A percentile compares a stretch with the other conserved stretches of the same genome.
phyloP scores from a whole-genome alignment of 2,113 vertebrate species.

The Cavia aperea region DNA sequence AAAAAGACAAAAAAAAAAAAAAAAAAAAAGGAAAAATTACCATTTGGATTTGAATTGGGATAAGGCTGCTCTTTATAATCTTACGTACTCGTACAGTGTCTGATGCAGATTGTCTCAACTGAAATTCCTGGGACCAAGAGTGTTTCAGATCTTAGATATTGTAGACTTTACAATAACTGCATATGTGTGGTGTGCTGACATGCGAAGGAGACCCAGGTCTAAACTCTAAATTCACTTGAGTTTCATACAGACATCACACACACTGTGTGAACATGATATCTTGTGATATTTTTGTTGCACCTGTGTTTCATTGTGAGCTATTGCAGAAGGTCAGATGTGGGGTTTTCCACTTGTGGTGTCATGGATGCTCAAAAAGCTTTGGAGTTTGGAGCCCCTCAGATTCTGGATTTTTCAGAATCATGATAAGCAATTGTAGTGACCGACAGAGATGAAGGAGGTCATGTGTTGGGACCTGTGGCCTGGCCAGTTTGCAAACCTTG shows the following conservation, averaged over 20 bases:
- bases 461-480: not conserved
- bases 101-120: not conserved
- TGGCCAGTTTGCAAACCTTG: not conserved
- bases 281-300: too few species aligned
- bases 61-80: not conserved
- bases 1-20: too few species aligned
- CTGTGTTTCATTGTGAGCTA: not conserved
- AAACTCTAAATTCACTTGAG: not conserved
- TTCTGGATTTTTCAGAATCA: not conserved
- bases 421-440: not conserved
- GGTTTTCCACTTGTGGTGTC: not conserved
- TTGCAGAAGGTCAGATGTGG: not conserved
- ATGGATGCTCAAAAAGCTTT: not conserved
- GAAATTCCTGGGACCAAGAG: not conserved
- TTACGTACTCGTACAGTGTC: not conserved
- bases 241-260: not conserved
- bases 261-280: not conserved
- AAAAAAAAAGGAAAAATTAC: not conserved
- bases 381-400: not conserved
- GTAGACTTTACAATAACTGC: too few species aligned
- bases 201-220: not conserved
- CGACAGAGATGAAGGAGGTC: not conserved
- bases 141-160: not conserved
- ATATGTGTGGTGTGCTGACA: not conserved
- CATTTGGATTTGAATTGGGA: not conserved